Evolutionary conservation across 2,113 vertebrate species (phyloP).

Genomic region (Entomyzon cyanotis): DNA sequence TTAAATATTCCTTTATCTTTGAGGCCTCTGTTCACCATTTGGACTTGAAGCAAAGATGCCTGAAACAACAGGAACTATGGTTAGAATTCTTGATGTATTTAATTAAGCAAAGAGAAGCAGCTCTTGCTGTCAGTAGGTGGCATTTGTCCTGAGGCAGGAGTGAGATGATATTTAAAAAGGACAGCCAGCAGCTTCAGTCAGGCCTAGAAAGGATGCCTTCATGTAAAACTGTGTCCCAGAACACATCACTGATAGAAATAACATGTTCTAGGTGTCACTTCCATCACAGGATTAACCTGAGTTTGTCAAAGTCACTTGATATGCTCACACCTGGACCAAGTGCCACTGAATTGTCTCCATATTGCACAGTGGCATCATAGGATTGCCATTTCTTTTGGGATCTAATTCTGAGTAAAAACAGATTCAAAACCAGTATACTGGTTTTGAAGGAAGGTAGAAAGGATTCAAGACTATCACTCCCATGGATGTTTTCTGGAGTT

Average conservation of each 20-base stretch:
- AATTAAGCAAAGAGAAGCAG: not conserved
- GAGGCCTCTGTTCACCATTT: not conserved
- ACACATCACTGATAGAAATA: not conserved
- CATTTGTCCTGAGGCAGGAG: not conserved
- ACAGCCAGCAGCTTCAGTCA: not conserved
- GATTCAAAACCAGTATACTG: not conserved
- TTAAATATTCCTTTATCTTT: not conserved
- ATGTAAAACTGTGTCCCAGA: not conserved
- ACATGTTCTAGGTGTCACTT: not conserved
- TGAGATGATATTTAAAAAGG: not conserved
- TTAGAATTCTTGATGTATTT: not conserved
- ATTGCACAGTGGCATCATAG: not conserved
- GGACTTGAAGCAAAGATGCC: not conserved
- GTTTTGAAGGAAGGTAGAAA: not conserved
- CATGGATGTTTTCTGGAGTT: not conserved
- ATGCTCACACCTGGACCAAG: rapidly evolving
- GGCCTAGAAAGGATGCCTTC: not conserved
- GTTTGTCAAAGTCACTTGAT: not conserved
- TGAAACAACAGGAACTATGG: not conserved
- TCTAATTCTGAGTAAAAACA: not conserved
- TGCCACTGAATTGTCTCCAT: not conserved
- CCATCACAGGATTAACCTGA: not conserved
- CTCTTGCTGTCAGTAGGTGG: not conserved
- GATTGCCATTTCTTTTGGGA: not conserved
- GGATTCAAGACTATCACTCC: not conserved